Base-by-base conservation (phyloP, 2,113 vertebrate genomes). In the Plecturocebus donacophilus region DNA sequence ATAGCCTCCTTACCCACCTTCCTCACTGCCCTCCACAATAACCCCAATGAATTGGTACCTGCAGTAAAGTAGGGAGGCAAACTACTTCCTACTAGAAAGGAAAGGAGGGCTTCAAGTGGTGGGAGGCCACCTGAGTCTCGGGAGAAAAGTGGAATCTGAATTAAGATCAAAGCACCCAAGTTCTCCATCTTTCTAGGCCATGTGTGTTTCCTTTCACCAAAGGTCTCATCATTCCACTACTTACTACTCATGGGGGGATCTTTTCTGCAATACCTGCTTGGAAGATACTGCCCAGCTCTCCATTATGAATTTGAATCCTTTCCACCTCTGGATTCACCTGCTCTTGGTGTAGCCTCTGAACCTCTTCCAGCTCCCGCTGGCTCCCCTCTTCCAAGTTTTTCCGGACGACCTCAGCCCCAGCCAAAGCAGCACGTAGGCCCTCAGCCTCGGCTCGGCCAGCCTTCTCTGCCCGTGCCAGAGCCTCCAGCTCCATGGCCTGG, bases 401-500 rank as follows among this genome's bases (percentile, higher is more conserved):
- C 82, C 94, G 94, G 61, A 98, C 42, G 5, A 94, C 85, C 77
- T 98, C 95, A 0, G 95, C 91, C 75, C 96, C 96, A 0, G 98
- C 93, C 79, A 98, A 83, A 32, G 92, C 97, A 0, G 90, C 90
- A 10, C 98, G 97, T 89, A 98, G 87, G 86, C 98, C 98, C 90
- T 95, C 97, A 0, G 90, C 96, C 47, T 97, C 96, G 19, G 79
- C 68, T 11, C 40, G 81, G 25, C 98, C 77, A 0, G 98, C 97
- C 87, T 91, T 97, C 70, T 97, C 96, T 0, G 97, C 97, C 76
- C 47, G 95, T 0, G 95, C 97, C 52, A 96, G 71, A 4, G 97
- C 97, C 85, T 98, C 98, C 75, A 98, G 93, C 85, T 98, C 97
- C 90, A 92, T 12, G 56, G 96, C 92, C 90, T 98, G 97, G 52